Percentiles rank a stretch among this genome's conserved stretches.
phyloP scores from a whole-genome alignment of 2,888 invertebrate genomes.

The Epistrophe grossulariae region DNA sequence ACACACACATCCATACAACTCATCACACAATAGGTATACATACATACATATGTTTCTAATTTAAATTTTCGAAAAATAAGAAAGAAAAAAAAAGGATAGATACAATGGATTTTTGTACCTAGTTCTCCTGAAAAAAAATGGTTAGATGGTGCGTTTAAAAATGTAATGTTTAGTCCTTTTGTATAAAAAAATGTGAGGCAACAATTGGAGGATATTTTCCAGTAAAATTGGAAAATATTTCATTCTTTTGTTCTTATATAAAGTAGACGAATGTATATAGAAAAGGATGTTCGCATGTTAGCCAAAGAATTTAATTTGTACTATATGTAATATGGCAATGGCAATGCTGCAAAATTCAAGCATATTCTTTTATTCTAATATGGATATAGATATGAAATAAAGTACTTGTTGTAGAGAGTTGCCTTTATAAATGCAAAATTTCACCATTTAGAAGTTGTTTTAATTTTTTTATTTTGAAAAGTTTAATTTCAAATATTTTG shows the following conservation, averaged over 20 bases:
- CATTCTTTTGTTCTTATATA: constrained; percentile 46
- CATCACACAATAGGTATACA: background rate
- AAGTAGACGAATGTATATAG: background rate
- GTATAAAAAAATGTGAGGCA: constrained; percentile 10
- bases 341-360: background rate
- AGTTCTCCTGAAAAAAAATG: constrained; percentile 27
- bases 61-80: constrained; percentile 38
- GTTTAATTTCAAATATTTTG: background rate
- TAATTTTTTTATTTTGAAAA: background rate
- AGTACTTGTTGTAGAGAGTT: background rate
- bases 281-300: constrained; percentile 10
- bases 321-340: background rate
- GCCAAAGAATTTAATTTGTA: constrained; percentile 18
- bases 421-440: background rate
- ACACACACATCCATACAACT: background rate
- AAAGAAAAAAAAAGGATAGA: constrained; percentile 16
- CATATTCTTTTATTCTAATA: background rate
- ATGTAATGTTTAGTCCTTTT: constrained; percentile 56
- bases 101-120: constrained; percentile 39
- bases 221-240: constrained; percentile 51
- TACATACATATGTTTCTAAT: constrained; percentile 49
- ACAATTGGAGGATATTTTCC: constrained; percentile 53
- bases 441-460: background rate
- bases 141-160: constrained; percentile 58
- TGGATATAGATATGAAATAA: background rate